A percentile compares a stretch with the other conserved stretches of the same genome.
These are phyloP conservation scores for Chromoteleia sp. DNA, from an alignment of 2,888 invertebrate genomes.

Conservation along the genomic window DNA sequence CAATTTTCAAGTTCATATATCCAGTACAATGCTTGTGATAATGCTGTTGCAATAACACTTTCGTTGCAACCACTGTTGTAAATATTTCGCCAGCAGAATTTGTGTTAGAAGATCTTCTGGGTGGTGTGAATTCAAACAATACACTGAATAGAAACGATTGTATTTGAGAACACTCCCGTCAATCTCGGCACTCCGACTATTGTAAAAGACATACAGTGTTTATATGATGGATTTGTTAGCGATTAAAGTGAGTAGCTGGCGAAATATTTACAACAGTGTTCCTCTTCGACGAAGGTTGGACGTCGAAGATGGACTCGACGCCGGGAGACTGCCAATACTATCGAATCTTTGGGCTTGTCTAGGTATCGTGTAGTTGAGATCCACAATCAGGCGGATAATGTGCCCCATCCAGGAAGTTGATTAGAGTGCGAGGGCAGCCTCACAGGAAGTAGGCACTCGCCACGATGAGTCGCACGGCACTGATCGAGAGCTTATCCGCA, in stretches of 20 bases:
- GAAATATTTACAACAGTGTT: constrained; percentile 69
- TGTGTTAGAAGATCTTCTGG: constrained; percentile 14
- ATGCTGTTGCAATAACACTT: constrained; percentile 4
- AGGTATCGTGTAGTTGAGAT: constrained; percentile 79
- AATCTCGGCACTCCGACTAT: constrained; percentile 56
- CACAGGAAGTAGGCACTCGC: constrained; percentile 83
- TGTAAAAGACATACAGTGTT: constrained; percentile 58
- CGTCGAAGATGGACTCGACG: constrained; percentile 65
- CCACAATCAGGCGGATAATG: constrained; percentile 81
- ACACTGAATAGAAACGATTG: constrained; percentile 51
- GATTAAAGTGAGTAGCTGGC: constrained; percentile 61
- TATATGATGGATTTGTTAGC: constrained; percentile 39
- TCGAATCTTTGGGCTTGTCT: constrained; percentile 73
- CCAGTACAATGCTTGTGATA: not conserved
- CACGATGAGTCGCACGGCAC: constrained; percentile 70
- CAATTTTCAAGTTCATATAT: not conserved
- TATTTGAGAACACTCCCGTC: constrained; percentile 50
- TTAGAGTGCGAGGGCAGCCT: constrained; percentile 77
- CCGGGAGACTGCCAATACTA: constrained; percentile 68
- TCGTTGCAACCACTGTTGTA: constrained; percentile 61
- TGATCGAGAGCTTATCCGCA: constrained; percentile 68
- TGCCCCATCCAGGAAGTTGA: constrained; percentile 82
- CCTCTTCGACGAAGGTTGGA: constrained; percentile 58
- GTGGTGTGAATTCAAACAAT: constrained; percentile 19
- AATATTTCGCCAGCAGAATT: constrained; percentile 65